phyloP scores from a whole-genome alignment of 1,140 invertebrate genomes.

The Colletes latitarsis region DNA sequence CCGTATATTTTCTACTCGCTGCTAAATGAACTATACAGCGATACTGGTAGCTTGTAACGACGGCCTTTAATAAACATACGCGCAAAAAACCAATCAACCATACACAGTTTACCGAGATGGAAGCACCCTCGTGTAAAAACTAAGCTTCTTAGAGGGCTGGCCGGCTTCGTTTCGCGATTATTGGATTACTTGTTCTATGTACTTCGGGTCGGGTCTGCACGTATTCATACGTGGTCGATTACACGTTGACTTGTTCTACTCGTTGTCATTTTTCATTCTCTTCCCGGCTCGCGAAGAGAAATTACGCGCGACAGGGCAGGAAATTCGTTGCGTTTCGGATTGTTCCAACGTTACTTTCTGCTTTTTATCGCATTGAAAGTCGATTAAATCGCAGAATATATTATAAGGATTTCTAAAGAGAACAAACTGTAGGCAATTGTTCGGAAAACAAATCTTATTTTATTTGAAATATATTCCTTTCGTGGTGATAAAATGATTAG shows the following conservation, averaged over 20 bases:
- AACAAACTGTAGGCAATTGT: too few species aligned
- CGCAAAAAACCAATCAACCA: conserved; percentile 34
- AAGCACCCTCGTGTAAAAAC: conserved; percentile 55
- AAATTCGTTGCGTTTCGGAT: too few species aligned
- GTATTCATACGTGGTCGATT: conserved; percentile 14
- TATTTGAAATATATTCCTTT: too few species aligned
- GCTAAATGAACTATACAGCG: neutral
- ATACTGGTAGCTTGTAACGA: neutral
- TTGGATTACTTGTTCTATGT: conserved; percentile 65
- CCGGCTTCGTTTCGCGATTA: conserved; percentile 63
- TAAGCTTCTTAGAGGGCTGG: conserved; percentile 64
- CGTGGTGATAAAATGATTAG: too few species aligned
- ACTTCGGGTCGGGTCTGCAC: neutral
- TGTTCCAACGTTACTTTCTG: neutral
- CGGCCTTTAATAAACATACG: conserved; percentile 13
- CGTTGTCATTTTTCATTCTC: conserved; percentile 16
- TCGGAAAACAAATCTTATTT: too few species aligned
- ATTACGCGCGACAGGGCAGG: neutral
- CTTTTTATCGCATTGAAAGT: neutral
- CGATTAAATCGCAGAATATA: too few species aligned
- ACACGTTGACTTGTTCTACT: conserved; percentile 23
- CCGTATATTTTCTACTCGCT: neutral
- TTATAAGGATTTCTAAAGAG: too few species aligned
- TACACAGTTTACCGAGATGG: conserved; percentile 23
- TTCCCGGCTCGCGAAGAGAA: neutral